phyloP scores from a whole-genome alignment of 2,113 vertebrate species.

The Neodontobutis hainanensis region DNA sequence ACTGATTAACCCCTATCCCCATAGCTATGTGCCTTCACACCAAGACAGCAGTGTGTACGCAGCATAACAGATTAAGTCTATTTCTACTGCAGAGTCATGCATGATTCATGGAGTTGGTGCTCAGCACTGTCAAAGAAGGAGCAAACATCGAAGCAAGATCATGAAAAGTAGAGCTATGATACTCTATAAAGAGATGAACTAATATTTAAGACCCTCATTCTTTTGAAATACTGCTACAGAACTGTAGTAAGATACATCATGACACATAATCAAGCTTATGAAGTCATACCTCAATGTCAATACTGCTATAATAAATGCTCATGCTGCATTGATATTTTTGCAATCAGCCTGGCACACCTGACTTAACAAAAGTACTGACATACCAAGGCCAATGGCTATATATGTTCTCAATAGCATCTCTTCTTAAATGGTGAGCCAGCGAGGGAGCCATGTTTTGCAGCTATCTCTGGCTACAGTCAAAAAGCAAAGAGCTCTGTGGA shows the following conservation, averaged over 20 bases:
- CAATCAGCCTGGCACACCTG: conserved; percentile 51
- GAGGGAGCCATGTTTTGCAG: conserved; percentile 25
- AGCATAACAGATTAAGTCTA: conserved; percentile 63
- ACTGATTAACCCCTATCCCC: conserved; percentile 51
- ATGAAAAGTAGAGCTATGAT: conserved; percentile 44
- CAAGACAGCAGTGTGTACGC: conserved; percentile 34
- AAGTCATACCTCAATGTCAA: conserved; percentile 34
- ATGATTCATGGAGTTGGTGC: conserved; percentile 65
- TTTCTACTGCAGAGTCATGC: conserved; percentile 63
- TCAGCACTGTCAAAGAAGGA: conserved; percentile 50
- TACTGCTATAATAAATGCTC: not conserved
- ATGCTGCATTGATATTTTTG: conserved; percentile 36
- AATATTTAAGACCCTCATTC: conserved; percentile 65
- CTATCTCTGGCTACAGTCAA: conserved; percentile 66
- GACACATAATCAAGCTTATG: conserved; percentile 60
- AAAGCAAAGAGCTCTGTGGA: conserved; percentile 63
- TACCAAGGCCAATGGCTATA: conserved; percentile 62
- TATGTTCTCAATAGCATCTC: conserved; percentile 52
- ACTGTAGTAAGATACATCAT: conserved; percentile 63
- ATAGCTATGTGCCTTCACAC: conserved; percentile 37
- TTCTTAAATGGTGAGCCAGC: conserved; percentile 53
- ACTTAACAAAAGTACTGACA: conserved; percentile 70
- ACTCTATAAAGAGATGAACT: conserved; percentile 65
- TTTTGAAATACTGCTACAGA: conserved; percentile 51
- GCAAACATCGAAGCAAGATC: conserved; percentile 39